Base-by-base conservation (phyloP, 2,113 vertebrate species). In the Percina caprodes region DNA sequence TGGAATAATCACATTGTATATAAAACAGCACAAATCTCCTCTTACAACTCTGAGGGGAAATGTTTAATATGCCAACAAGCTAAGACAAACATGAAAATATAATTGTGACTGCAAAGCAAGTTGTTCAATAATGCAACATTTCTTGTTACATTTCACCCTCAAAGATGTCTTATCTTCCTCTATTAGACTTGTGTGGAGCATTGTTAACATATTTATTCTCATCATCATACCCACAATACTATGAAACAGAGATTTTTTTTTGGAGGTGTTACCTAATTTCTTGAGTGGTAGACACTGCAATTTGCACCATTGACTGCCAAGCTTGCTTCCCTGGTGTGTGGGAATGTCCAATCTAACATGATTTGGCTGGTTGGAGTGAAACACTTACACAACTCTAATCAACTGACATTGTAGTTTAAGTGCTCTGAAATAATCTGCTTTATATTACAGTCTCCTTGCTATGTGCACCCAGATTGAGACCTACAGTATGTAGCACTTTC, bases 81-180 rank as follows among this genome's bases (percentile, higher is more conserved):
- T 10, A 51, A 54, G 42, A 69, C 54, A 33, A 77, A 68, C 48
- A 60, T 69, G 58, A 51, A 49, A 67, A 63, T 76, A 23, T 52
- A 54, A 80, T 42, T 74, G 70, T 61, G 35, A 35, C 71, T 67
- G 54, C 59, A 62, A 80, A 79, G 56, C 73, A 81, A 76, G 49
- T 73, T 49, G 58, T 67, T 88, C 62, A 60, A 67, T 80, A 82
- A 88, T 86, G 72, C 65, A 89, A 61, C 62, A 18, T 66, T 83
- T 81, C 78, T 72, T 82, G 72, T 82, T 77, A 21, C 8, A 51
- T 84, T 74, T 83, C 55, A 86, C 77, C 61, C 54, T 82, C 61
- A 72, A 12, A 65, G 21, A 70, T 79, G 56, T 63, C 45, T 52
- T 9, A 66, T 72, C 30, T 60, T 82, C 9, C 54, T 13, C 26